Base-by-base conservation (phyloP, 2,888 invertebrate species). In the Drosophila melanosoma region DNA sequence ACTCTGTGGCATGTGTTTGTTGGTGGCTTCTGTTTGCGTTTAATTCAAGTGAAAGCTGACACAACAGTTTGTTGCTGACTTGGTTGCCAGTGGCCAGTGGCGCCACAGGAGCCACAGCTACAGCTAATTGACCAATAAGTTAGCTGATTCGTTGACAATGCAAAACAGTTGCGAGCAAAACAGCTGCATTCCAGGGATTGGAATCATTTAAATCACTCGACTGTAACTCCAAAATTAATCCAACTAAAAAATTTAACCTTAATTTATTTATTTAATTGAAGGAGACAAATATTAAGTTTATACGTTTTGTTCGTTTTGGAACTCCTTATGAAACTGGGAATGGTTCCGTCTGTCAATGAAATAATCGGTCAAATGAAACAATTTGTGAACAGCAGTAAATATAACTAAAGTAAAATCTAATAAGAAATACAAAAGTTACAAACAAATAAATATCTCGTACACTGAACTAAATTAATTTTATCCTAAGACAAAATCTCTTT, bases 21-120 rank as follows among this genome's bases (percentile, higher is more conserved):
- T 6, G 17, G 26, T 11, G 15, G 57, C 53, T 63, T 60, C 53
- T 66, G 62, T 68, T 23, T 69, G 72, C 75, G 45, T 58, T 74
- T 83, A 87, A 83, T 82, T 89, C 79, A 84, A 82, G 85, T 70
- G 85, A 60, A 79, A 66, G 57, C 61, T 76, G 76, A 45, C 52
- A 36, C 56, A 66, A 57, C 60, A 63, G 56, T 61, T 63, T 63
- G 72, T 36, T 65, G 72, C 58, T 33, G 29, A 49, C 45, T 36
- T 69, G 26, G 35, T 52, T 29, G 29, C 29, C 29, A 29, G 5
- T 29, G 29, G 53, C 29, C 53, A n/a, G 23, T 52, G 42, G 38
- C 20, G 52, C 45, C 67, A 23, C 15, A 23, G 48, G 48, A 63
- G 71, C 42, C 32, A 33, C 49, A 17, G 29, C 32, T 26, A 63